Evolutionary conservation across 2,113 vertebrate genomes (phyloP).

Genomic region (Oxyura jamaicensis): DNA sequence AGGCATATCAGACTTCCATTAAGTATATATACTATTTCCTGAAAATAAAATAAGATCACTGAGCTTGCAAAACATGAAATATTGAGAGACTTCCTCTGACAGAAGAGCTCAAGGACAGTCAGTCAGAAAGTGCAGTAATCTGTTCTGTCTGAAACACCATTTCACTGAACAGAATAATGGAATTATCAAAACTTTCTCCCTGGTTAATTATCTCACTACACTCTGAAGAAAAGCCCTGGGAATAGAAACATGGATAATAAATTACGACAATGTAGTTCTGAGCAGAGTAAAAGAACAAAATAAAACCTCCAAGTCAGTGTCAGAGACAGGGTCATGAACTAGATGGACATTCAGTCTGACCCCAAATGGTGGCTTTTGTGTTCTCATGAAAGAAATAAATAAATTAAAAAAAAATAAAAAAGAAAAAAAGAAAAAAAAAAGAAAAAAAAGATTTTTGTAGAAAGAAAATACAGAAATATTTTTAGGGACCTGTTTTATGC

Average conservation of each 20-base stretch:
- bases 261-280: not conserved
- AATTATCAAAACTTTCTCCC: not conserved
- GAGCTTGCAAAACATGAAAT: constrained; percentile 30
- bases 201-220: not conserved
- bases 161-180: not conserved
- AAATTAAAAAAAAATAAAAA: not conserved
- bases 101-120: not conserved
- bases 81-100: not conserved
- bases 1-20: not conserved
- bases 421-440: not conserved
- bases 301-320: not conserved
- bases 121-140: not conserved
- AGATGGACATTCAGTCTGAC: not conserved
- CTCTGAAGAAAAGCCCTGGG: not conserved
- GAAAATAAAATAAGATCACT: not conserved
- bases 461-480: not conserved
- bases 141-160: not conserved
- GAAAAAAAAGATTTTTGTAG: not conserved
- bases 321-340: not conserved
- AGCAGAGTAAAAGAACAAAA: not conserved
- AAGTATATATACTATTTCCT: not conserved
- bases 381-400: not conserved
- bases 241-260: not conserved
- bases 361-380: not conserved
- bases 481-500: not conserved